phyloP scores from a whole-genome alignment of 2,888 invertebrate species.

The Eristalis pertinax region DNA sequence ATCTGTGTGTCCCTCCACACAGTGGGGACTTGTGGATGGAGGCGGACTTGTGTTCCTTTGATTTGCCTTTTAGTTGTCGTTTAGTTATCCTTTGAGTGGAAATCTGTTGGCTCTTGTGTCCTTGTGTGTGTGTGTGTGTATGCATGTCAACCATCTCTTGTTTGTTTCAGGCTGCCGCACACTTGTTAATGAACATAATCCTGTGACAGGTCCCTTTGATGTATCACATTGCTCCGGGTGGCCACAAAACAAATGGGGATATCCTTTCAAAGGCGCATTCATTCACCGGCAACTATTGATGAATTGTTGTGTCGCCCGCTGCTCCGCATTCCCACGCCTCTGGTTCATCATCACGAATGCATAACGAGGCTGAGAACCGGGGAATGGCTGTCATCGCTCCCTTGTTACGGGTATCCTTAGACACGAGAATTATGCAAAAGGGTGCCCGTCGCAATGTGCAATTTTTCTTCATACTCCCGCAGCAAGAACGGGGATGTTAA shows the following conservation, averaged over 20 bases:
- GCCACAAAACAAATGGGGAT: slow-evolving; percentile 6
- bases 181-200: slow-evolving; percentile 47
- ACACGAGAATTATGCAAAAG: slow-evolving; percentile 23
- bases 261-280: slow-evolving; percentile 38
- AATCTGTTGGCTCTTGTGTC: slow-evolving; percentile 18
- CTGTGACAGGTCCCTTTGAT: slow-evolving; percentile 52
- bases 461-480: slow-evolving; percentile 56
- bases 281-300: slow-evolving; percentile 59
- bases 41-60: slow-evolving; percentile 46
- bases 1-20: slow-evolving; percentile 22
- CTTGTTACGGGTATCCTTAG: slow-evolving; percentile 8
- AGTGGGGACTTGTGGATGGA: not conserved
- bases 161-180: slow-evolving; percentile 57
- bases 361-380: slow-evolving; percentile 8
- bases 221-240: slow-evolving; percentile 47
- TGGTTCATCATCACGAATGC: slow-evolving; percentile 8
- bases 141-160: slow-evolving; percentile 2
- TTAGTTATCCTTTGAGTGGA: slow-evolving; percentile 63
- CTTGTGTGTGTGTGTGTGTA: slow-evolving; percentile 6
- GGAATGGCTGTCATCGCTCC: slow-evolving; percentile 39
- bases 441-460: slow-evolving; percentile 40
- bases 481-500: slow-evolving; percentile 45
- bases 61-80: slow-evolving; percentile 69
- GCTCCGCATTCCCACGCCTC: slow-evolving; percentile 12
- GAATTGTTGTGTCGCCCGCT: slow-evolving; percentile 46